Evolutionary conservation across 30 jellyfish, hydroid and myxozoan genomes (phyloP).

Genomic region (Clytia hemisphaerica): DNA sequence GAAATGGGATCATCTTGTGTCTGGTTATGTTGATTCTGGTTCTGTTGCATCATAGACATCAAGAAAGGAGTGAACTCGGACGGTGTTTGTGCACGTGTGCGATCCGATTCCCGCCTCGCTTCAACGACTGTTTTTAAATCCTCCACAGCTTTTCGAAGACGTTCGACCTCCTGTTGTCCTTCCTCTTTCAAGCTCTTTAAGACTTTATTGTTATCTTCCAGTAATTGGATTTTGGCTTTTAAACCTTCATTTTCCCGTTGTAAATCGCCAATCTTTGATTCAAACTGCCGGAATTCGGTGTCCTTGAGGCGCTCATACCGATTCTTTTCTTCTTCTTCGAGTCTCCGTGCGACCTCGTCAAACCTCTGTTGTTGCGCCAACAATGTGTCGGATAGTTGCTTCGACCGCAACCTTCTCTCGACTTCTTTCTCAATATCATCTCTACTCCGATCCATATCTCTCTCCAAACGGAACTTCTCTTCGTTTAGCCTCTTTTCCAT

Average conservation of each 20-base stretch:
- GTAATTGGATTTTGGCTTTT: constrained; percentile 49
- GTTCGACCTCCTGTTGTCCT: constrained; percentile 81
- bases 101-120: constrained; percentile 43
- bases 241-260: constrained; percentile 83
- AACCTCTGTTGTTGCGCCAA: constrained; percentile 65
- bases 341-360: constrained; percentile 60
- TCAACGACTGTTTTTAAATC: constrained; percentile 54
- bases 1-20: constrained; percentile 3
- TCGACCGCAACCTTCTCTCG: constrained; percentile 70
- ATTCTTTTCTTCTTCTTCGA: constrained; percentile 77
- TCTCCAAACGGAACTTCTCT: constrained; percentile 69
- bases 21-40: constrained; percentile 31
- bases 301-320: constrained; percentile 45
- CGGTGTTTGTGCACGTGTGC: constrained; percentile 55
- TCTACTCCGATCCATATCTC: constrained; percentile 59
- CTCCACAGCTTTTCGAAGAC: constrained; percentile 66
- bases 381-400: constrained; percentile 77
- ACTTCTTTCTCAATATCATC: constrained; percentile 89
- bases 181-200: constrained; percentile 74
- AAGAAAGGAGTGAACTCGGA: constrained; percentile 56
- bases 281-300: constrained; percentile 42
- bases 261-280: constrained; percentile 36
- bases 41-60: constrained; percentile 57
- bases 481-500: constrained; percentile 49
- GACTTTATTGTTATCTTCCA: constrained; percentile 62